These are phyloP conservation scores for Hyla sarda DNA, from an alignment of 2,113 vertebrate genomes.

Conservation along the genomic window DNA sequence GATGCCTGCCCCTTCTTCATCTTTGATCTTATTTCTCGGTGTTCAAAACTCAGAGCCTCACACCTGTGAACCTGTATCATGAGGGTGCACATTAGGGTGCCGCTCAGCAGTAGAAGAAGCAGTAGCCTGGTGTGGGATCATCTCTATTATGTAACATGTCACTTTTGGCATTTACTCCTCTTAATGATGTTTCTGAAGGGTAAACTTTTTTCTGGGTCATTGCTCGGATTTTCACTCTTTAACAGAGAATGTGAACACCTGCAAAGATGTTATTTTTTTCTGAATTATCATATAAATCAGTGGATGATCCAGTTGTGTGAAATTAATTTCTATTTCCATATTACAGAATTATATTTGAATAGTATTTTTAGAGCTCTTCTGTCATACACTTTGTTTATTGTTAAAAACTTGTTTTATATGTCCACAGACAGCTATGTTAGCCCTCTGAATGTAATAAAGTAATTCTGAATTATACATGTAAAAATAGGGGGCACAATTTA, in stretches of 20 bases:
- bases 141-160: conserved; percentile 22
- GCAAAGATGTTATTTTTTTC: not conserved
- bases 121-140: conserved; percentile 10
- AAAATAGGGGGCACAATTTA: not conserved
- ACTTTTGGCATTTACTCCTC: conserved; percentile 8
- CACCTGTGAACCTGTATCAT: conserved; percentile 35
- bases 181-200: conserved; percentile 13
- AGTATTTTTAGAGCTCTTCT: not conserved
- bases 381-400: not conserved
- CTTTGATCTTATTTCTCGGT: conserved; percentile 30
- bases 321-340: not conserved
- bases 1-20: not conserved
- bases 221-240: not conserved
- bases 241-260: not conserved
- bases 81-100: not conserved
- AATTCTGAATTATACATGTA: not conserved
- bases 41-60: conserved; percentile 12
- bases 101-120: not conserved
- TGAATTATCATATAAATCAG: not conserved
- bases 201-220: conserved; percentile 31
- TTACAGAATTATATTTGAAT: no score
- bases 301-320: not conserved
- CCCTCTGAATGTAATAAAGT: not conserved
- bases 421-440: not conserved
- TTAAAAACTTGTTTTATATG: not conserved